Evolutionary conservation across 2,888 invertebrate genomes (phyloP), one percentile per base, ranked within the genome.

Genomic region (Salpingus planirostris): DNA sequence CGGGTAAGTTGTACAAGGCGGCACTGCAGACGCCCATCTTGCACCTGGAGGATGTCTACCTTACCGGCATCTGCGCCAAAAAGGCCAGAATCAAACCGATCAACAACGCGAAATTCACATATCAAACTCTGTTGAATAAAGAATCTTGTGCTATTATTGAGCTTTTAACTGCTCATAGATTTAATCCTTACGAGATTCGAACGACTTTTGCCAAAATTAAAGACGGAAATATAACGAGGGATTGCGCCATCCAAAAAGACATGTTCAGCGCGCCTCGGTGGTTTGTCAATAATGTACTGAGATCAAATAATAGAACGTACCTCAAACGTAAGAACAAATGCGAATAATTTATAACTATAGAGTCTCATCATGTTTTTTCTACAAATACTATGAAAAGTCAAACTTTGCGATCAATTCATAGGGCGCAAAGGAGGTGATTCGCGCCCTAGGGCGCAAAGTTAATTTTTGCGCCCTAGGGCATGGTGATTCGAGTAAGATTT

Each of bases 31-130:
- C 78, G 1, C 74, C 79, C 3, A 67, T 84, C 29, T 74, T 88
- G 46, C 85, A 88, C 54, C 62, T 86, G 21, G 86, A 86, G 59
- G 86, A 86, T 55, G 76, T 86, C 11, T 86, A 78, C 51, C 70
- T 85, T 32, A 86, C 84, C n/a, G 86, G 84, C 67, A 70, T 80
- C 40, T 80, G 80, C 52, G 75, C 83, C 0, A 62, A 65, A 5
- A 69, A 68, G 3, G 73, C 79, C 0, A 63, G 64, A 2, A 50
- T 84, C 1, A 56, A 59, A 3, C 76, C 81, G 11, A 18, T 23
- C 15, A 32, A 36, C 21, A 36, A 32, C 28, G 23, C 36, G 13
- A 15, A 28, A 11, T 36, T 36, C 31, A 36, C 36, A 32, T 36
- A 32, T 36, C 36, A 36, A 11, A 32, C 24, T 21, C 12, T 36